Base-by-base conservation (phyloP, 1,140 invertebrate genomes). In the Hyposmocoma kahamanoa region DNA sequence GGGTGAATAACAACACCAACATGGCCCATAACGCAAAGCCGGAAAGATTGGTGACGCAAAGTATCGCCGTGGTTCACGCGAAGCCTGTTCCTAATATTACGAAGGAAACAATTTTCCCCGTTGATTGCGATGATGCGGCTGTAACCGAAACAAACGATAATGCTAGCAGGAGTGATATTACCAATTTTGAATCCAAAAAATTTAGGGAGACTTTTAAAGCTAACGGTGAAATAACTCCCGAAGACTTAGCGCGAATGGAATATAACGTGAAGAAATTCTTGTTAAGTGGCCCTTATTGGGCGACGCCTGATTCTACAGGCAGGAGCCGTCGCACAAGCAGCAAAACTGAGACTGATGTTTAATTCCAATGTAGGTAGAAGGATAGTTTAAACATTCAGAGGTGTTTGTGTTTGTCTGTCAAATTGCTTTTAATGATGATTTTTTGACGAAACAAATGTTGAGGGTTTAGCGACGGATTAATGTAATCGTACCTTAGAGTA, bases 221-320 rank as follows among this genome's bases (percentile, higher is more conserved):
- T 20, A 78, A 76, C 22, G 60, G 62, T 10, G 70, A 78, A 43
- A 79, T 85, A 42, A 69, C 77, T 9, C 62, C 74, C 1, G 82
- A 82, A 58, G 88, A 90, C 65, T 81, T 90, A 42, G 88, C 88
- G 13, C 80, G 88, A 58, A 90, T 90, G 89, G 89, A 90, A 57
- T 89, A 89, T 63, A 90, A 90, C 70, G 89, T 90, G 2, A 89
- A 89, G 69, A 88, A 89, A 59, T 90, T 90, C 56, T 62, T 90
- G 53, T 64, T 90, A 43, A 90, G 89, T 48, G 88, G 89, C 13
- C 87, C 88, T 11, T 87, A 88, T 58, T 90, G 89, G 89, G 87
- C 82, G 11, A 87, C 84, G 44, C 63, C 66, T 9, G 69, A 57
- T 4, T 57, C 66, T 5, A 61, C 45, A 6, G 66, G 57, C 4